A percentile compares a stretch with the other conserved stretches of the same genome.
phyloP scores from a whole-genome alignment of 2,797 vertebrate genomes.

The Bucorvus abyssinicus region DNA sequence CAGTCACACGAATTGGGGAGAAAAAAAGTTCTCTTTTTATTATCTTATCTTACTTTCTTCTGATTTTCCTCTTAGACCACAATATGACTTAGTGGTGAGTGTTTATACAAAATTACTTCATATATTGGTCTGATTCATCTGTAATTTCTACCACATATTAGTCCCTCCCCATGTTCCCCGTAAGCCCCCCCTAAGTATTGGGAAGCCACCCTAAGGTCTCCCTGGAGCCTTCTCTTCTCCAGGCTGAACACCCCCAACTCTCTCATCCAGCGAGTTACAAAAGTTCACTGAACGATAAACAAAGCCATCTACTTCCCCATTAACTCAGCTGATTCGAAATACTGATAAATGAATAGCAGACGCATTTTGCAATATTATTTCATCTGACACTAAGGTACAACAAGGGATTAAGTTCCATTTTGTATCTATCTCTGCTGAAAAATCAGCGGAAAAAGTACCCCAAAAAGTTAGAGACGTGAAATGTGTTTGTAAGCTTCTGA shows the following conservation, averaged over 20 bases:
- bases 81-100: not conserved
- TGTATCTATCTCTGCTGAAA: not conserved
- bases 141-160: not conserved
- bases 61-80: not conserved
- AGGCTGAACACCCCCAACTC: too few species aligned
- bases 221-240: too few species aligned
- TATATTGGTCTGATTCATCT: not conserved
- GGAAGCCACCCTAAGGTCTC: not conserved
- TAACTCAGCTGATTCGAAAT: conserved; percentile 23
- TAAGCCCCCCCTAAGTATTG: not conserved
- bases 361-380: not conserved
- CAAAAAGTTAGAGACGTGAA: not conserved
- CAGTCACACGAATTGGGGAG: not conserved
- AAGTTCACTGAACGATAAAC: not conserved
- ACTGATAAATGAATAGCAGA: not conserved
- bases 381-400: not conserved
- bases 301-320: not conserved
- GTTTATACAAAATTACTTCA: not conserved
- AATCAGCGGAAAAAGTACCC: not conserved
- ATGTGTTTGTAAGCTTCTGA: not conserved
- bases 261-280: not conserved
- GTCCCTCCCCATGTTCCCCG: not conserved
- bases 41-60: not conserved
- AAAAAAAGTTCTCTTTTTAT: not conserved
- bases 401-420: not conserved